phyloP scores from a whole-genome alignment of 2,113 vertebrate genomes.

The Eretmochelys imbricata region DNA sequence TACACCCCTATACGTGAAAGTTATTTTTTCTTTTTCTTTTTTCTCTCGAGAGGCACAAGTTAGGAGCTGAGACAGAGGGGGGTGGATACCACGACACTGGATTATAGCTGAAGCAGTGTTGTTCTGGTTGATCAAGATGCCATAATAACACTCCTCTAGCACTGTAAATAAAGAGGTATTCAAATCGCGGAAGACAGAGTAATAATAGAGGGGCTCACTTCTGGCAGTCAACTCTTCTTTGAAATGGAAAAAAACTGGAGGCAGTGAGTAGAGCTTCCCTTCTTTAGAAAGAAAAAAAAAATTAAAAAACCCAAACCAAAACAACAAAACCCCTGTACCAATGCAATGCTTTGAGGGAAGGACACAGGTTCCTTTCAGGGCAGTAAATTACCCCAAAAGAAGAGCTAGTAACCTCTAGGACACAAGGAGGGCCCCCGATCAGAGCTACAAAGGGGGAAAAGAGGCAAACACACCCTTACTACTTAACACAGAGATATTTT shows the following conservation, averaged over 20 bases:
- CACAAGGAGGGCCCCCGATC: slow-evolving; percentile 49
- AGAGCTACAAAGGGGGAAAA: slow-evolving; percentile 59
- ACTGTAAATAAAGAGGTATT: slow-evolving; percentile 77
- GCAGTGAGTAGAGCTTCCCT: neutral
- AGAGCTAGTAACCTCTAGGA: slow-evolving; percentile 49
- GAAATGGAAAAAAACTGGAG: slow-evolving; percentile 6
- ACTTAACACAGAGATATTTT: slow-evolving; percentile 46
- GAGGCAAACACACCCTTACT: slow-evolving; percentile 57
- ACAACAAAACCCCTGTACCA: neutral
- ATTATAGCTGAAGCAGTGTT: slow-evolving; percentile 69
- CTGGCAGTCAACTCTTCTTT: slow-evolving; percentile 32
- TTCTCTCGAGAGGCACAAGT: neutral
- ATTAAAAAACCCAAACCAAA: neutral
- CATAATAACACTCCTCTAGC: slow-evolving; percentile 74
- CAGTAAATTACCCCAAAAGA: slow-evolving; percentile 52
- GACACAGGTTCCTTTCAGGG: slow-evolving; percentile 37
- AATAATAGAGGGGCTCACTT: slow-evolving; percentile 67
- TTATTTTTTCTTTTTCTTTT: accelerated
- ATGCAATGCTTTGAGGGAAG: slow-evolving; percentile 30
- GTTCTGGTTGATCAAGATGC: slow-evolving; percentile 66
- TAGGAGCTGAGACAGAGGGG: slow-evolving; percentile 29
- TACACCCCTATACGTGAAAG: neutral
- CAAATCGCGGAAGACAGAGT: slow-evolving; percentile 64
- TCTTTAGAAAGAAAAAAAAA: neutral
- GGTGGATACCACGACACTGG: slow-evolving; percentile 43